A percentile compares a stretch with the other conserved stretches of the same genome.
phyloP scores from a whole-genome alignment of 2,797 vertebrate species.

The Coluber constrictor region DNA sequence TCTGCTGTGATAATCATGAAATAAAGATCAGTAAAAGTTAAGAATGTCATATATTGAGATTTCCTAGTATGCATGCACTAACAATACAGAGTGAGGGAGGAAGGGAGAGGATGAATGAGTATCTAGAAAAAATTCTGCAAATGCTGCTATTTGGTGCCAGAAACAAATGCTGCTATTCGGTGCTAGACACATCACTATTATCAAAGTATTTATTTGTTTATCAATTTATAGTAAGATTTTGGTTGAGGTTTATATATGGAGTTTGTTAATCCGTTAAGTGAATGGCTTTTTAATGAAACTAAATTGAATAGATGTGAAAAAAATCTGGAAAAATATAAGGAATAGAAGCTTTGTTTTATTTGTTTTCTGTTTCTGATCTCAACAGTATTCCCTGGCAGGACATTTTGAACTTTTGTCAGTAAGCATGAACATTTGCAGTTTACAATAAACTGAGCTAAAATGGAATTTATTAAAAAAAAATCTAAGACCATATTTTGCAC shows the following conservation, averaged over 20 bases:
- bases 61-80: not conserved
- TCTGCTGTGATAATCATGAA: not conserved
- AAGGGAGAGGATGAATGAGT: not conserved
- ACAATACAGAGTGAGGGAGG: not conserved
- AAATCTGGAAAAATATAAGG: not conserved
- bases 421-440: not conserved
- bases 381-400: not conserved
- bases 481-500: not conserved
- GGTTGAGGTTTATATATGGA: not conserved
- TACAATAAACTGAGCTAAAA: not conserved
- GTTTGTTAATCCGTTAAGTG: not conserved
- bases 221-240: not conserved
- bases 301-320: not conserved
- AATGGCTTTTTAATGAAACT: not conserved
- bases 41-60: not conserved
- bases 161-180: not conserved
- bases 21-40: not conserved
- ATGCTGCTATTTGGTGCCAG: not conserved
- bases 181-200: not conserved
- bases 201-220: not conserved
- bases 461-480: not conserved
- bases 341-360: not conserved
- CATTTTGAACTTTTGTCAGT: not conserved
- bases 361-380: not conserved
- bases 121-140: not conserved